Percentiles rank a stretch among this genome's conserved stretches.
Evolutionary conservation across 1,140 invertebrate species (phyloP).

Genomic region (Cyrtorhinus lividipennis): DNA sequence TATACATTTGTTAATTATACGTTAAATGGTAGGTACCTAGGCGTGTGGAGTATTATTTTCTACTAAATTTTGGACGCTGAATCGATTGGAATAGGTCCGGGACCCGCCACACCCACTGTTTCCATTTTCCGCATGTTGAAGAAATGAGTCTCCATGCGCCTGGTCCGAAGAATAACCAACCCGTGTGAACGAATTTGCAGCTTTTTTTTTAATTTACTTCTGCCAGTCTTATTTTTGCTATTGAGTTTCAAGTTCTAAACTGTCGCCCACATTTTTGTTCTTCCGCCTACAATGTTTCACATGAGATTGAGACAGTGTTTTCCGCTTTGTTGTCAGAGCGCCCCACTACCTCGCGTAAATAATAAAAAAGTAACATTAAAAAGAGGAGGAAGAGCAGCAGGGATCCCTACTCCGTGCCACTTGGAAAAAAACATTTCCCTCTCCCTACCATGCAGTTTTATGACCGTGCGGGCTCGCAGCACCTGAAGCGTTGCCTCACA

Average conservation of each 20-base stretch:
- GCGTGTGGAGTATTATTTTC: too few species aligned
- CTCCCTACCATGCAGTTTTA: conserved; percentile 1
- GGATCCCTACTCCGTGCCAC: neutral
- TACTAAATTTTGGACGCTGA: too few species aligned
- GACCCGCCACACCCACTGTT: too few species aligned
- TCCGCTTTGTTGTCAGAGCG: neutral
- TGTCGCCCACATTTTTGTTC: neutral
- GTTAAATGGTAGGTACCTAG: too few species aligned
- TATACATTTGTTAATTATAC: too few species aligned
- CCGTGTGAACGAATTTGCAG: too few species aligned
- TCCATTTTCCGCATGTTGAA: too few species aligned
- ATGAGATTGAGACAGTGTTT: conserved; percentile 4
- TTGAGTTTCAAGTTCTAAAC: neutral
- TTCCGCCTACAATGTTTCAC: neutral
- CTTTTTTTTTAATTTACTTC: neutral
- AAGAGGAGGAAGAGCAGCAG: neutral
- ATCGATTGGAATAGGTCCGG: too few species aligned
- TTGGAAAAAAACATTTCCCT: neutral
- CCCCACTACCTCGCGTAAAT: neutral
- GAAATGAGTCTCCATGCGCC: too few species aligned
- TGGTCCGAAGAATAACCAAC: too few species aligned
- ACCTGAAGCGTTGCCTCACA: conserved; percentile 9
- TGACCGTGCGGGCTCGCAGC: neutral
- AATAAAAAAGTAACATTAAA: neutral
- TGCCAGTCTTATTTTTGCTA: neutral